Evolutionary conservation across 2,797 vertebrate genomes (phyloP).

Genomic region (Pangasius larnaudii): DNA sequence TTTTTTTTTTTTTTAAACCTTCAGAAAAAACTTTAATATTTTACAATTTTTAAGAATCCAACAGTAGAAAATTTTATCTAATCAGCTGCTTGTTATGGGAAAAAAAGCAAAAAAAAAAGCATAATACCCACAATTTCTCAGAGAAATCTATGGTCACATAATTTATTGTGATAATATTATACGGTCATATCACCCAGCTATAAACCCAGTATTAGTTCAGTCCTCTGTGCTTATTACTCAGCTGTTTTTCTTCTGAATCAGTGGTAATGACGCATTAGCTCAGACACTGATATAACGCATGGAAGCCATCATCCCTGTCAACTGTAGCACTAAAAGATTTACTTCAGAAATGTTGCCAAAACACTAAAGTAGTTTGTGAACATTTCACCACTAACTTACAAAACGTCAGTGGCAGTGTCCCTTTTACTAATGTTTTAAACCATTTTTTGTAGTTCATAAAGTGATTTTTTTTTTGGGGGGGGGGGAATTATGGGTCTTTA

Average conservation of each 20-base stretch:
- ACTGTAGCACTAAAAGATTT: constrained; percentile 1
- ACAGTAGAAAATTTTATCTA: not conserved
- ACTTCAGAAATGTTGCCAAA: not conserved
- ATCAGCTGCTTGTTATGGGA: not conserved
- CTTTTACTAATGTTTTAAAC: not conserved
- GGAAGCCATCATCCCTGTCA: constrained; percentile 22
- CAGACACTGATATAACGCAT: not conserved
- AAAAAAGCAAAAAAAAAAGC: not conserved
- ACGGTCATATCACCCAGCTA: not conserved
- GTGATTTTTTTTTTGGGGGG: not conserved
- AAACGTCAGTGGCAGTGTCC: not conserved
- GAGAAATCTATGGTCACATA: not conserved
- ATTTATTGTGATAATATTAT: not conserved
- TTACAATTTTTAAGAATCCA: not conserved
- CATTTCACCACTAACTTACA: not conserved
- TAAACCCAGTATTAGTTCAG: not conserved
- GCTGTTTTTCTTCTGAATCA: not conserved
- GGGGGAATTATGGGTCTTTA: not conserved
- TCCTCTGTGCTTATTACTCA: not conserved
- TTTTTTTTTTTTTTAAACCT: no score
- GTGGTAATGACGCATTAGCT: not conserved
- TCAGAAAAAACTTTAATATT: not conserved
- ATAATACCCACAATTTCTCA: not conserved
- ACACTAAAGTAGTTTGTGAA: not conserved
- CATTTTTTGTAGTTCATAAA: not conserved